Conservation (phyloP, 2,113 vertebrate genomes). For the Apeltes quadracus region DNA sequence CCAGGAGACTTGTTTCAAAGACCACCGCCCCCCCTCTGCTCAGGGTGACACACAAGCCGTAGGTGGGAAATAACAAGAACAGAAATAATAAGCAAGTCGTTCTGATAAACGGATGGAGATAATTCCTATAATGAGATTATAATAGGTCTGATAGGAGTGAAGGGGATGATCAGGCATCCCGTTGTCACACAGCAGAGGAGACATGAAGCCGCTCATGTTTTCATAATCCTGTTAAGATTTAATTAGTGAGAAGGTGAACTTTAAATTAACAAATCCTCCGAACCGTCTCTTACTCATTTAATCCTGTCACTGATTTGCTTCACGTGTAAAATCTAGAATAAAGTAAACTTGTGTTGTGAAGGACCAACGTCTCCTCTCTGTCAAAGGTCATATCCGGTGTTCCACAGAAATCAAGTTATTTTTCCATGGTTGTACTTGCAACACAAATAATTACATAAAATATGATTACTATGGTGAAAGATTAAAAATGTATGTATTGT, state of each 20-base stretch:
- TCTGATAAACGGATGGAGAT: conserved; percentile 8
- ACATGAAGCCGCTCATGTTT: conserved; percentile 2
- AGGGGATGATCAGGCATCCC: conserved; percentile 13
- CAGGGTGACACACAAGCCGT: conserved; percentile 4
- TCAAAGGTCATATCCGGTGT: neutral
- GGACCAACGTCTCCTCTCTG: neutral
- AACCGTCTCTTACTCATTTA: neutral
- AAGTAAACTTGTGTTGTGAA: neutral
- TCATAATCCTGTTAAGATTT: conserved; percentile 31
- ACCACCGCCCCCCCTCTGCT: neutral
- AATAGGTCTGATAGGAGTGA: neutral
- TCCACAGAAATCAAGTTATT: too few species aligned
- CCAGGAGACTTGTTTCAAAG: conserved; percentile 1
- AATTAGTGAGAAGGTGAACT: conserved; percentile 32
- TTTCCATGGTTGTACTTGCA: neutral
- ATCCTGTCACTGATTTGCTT: neutral
- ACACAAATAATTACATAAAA: neutral
- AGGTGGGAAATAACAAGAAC: conserved; percentile 1
- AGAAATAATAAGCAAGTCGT: conserved; percentile 11
- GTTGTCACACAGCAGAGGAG: neutral
- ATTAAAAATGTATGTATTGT: too few species aligned
- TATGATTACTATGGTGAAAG: too few species aligned
- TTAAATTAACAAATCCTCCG: neutral
- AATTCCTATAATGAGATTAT: conserved; percentile 36
- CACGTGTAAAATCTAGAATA: neutral